Evolutionary conservation across 1,140 invertebrate species (phyloP).

Genomic region (Zaprionus africanus): DNA sequence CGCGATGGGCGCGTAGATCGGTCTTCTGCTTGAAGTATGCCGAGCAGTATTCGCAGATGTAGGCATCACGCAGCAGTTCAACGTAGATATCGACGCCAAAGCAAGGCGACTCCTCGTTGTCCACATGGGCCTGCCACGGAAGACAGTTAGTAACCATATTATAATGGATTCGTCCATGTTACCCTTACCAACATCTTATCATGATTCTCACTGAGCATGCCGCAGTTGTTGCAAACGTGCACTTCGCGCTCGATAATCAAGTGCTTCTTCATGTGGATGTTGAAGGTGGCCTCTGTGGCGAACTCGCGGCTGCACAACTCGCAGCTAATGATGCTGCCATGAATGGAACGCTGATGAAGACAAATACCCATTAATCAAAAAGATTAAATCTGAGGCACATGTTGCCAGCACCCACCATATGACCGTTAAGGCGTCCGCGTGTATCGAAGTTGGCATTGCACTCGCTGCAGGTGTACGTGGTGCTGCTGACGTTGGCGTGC

Average conservation of each 20-base stretch:
- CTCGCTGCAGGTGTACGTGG: constrained; percentile 52
- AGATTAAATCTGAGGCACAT: not conserved
- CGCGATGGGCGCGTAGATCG: constrained; percentile 61
- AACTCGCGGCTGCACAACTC: constrained; percentile 72
- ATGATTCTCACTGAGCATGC: constrained; percentile 50
- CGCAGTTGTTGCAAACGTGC: constrained; percentile 65
- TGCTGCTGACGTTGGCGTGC: constrained; percentile 61
- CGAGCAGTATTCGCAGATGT: constrained; percentile 69
- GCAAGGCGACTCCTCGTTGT: constrained; percentile 31
- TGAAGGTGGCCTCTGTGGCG: constrained; percentile 54
- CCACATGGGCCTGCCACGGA: constrained; percentile 25
- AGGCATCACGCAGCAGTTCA: constrained; percentile 59
- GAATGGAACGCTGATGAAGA: constrained; percentile 45
- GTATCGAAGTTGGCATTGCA: constrained; percentile 65
- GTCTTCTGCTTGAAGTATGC: constrained; percentile 59
- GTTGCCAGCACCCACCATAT: constrained; percentile 52
- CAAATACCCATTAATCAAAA: not conserved
- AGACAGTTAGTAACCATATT: not conserved
- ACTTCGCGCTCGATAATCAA: constrained; percentile 60
- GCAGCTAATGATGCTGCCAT: constrained; percentile 59
- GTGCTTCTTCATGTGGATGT: constrained; percentile 68
- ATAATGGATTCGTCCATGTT: not conserved
- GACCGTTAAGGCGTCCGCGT: constrained; percentile 53
- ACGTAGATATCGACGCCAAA: constrained; percentile 38
- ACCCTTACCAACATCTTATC: constrained; percentile 43